Conservation (phyloP, 2,113 vertebrate species). For the Tamias sibiricus region DNA sequence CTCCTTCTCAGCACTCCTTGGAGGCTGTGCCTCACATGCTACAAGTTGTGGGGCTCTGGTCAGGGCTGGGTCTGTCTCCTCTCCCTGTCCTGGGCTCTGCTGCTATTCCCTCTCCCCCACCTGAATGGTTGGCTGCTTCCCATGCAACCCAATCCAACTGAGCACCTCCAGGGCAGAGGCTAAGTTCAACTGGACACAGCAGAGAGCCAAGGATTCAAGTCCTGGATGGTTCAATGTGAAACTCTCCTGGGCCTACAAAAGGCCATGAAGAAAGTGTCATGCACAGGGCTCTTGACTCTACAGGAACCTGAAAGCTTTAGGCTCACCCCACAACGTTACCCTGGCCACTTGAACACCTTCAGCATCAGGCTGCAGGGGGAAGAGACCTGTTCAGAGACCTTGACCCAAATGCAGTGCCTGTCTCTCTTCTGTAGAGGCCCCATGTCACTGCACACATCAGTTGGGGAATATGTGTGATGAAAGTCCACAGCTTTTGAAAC, state of each 20-base stretch:
- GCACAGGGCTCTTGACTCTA: not conserved
- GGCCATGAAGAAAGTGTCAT: not conserved
- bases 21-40: not conserved
- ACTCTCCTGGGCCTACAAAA: not conserved
- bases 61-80: not conserved
- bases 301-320: not conserved
- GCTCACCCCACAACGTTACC: not conserved
- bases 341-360: not conserved
- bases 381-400: not conserved
- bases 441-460: not conserved
- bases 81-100: not conserved
- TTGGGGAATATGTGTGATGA: not conserved
- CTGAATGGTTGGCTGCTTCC: too few relatives aligned
- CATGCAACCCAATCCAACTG: too few relatives aligned
- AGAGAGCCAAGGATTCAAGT: not conserved
- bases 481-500: not conserved
- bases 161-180: not conserved
- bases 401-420: not conserved
- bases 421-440: not conserved
- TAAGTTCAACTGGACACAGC: not conserved
- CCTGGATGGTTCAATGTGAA: not conserved
- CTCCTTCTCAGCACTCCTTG: not conserved
- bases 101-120: not conserved
- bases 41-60: constrained; percentile 16
- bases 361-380: not conserved